phyloP scores from a whole-genome alignment of 1,140 invertebrate species.

The Drosophila elegans region DNA sequence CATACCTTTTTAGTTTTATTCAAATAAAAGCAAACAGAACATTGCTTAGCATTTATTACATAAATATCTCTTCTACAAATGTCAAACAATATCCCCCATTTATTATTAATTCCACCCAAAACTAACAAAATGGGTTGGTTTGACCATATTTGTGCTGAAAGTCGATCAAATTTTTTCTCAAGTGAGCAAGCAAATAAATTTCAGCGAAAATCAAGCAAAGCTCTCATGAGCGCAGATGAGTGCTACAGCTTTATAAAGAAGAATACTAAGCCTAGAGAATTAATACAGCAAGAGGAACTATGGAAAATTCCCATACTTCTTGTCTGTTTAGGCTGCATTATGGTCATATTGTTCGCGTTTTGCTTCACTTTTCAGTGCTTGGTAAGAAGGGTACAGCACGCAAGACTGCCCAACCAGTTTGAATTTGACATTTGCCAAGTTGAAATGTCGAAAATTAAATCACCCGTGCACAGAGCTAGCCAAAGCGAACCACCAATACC shows the following conservation, averaged over 20 bases:
- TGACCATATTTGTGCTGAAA: background rate
- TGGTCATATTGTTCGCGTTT: background rate
- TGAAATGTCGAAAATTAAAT: background rate
- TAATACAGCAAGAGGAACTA: background rate
- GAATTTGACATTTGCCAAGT: background rate
- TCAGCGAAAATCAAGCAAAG: background rate
- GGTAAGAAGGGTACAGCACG: background rate
- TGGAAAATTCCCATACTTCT: slow-evolving; percentile 3
- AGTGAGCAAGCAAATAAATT: background rate
- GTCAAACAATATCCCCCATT: no score
- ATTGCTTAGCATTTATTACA: no score
- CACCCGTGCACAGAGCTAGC: background rate
- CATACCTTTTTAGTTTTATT: no score
- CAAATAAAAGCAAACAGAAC: no score
- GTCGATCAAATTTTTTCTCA: background rate
- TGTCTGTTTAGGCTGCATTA: background rate
- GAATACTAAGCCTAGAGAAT: background rate
- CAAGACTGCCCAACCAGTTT: background rate
- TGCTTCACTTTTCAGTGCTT: background rate
- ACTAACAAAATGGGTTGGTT: slow-evolving; percentile 1
- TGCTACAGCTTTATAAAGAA: slow-evolving; percentile 7
- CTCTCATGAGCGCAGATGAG: background rate
- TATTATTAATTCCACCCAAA: background rate
- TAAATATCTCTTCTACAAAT: no score
- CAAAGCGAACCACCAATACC: background rate